Evolutionary conservation across 2,888 invertebrate genomes (phyloP).

Genomic region (Smittia aterrima): DNA sequence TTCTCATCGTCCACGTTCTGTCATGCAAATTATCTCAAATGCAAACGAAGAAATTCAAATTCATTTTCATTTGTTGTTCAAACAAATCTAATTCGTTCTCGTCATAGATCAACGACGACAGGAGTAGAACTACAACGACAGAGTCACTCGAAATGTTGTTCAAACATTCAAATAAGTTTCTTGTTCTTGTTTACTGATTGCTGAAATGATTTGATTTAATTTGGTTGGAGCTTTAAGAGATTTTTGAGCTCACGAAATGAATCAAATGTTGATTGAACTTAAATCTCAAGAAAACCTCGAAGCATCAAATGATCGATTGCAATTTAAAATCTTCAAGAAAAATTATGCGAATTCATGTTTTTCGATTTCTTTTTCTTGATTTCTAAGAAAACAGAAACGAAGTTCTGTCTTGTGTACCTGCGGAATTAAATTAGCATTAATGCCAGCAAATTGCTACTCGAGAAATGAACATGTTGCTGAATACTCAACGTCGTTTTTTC

Average conservation of each 20-base stretch:
- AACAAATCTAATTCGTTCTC: conserved; percentile 32
- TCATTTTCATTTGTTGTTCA: conserved; percentile 19
- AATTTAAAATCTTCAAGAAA: background rate
- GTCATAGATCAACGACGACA: conserved; percentile 28
- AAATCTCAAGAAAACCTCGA: too few relatives aligned
- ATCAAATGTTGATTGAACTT: too few relatives aligned
- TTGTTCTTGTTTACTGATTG: background rate
- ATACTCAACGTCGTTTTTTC: background rate
- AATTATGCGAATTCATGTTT: background rate
- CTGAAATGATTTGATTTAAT: background rate
- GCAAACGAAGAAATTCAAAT: conserved; percentile 28
- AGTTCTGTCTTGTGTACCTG: conserved; percentile 22
- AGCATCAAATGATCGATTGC: background rate
- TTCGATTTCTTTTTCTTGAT: background rate
- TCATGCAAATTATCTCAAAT: conserved; percentile 32
- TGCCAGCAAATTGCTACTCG: conserved; percentile 5
- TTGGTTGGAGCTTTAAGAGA: background rate
- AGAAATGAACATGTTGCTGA: conserved; percentile 4
- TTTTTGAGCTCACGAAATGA: too few relatives aligned
- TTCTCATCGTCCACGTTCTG: background rate
- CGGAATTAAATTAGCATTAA: conserved; percentile 27
- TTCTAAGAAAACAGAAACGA: background rate
- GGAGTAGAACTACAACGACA: background rate
- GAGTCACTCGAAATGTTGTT: background rate
- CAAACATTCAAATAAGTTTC: background rate